Conservation (phyloP, 2,113 vertebrate genomes). For the cat (Felis catus) region F.catus_Fca126_mat1.0 CM031419.1:151602001-151602500, state of each 20-base stretch:
- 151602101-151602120: neutral
- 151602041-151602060: neutral
- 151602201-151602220: neutral
- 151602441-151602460: too few relatives aligned
- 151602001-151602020: constrained; percentile 24
- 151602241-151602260: neutral
- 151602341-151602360: constrained; percentile 19
- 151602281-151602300: neutral
- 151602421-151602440: neutral
- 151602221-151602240: neutral
- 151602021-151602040: neutral
- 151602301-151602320: constrained; percentile 23
- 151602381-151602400: neutral
- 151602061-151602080: neutral
- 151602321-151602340: neutral
- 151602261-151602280: neutral
- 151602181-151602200: constrained; percentile 8
- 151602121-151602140: neutral
- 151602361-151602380: neutral
- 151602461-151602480: too few relatives aligned
- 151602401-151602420: constrained; percentile 9
- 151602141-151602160: neutral
- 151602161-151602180: neutral
- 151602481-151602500: too few relatives aligned
- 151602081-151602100: neutral